A percentile compares a stretch with the other conserved stretches of the same genome.
Evolutionary conservation across 2,113 vertebrate species (phyloP).

Genomic region (Larimichthys polyactis): DNA sequence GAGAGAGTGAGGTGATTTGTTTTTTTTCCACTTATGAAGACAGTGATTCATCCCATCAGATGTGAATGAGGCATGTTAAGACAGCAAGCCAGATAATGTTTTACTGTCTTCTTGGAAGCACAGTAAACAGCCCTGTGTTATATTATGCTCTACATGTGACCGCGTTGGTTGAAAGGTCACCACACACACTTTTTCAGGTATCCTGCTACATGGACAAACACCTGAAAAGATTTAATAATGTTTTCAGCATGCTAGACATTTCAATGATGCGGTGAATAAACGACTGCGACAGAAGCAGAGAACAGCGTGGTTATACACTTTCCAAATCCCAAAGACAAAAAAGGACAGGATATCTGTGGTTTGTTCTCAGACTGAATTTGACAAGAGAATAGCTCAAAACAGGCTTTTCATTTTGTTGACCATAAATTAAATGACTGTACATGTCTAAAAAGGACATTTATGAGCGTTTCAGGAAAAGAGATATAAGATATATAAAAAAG

Average conservation of each 20-base stretch:
- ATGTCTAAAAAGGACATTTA: neutral
- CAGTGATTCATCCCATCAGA: neutral
- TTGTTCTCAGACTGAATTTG: neutral
- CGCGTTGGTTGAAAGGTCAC: neutral
- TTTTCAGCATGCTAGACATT: too few relatives aligned
- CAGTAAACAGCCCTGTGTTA: neutral
- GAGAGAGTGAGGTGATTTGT: too few relatives aligned
- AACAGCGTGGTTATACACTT: neutral
- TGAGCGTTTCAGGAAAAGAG: neutral
- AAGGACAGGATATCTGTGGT: neutral
- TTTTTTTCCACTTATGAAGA: too few relatives aligned
- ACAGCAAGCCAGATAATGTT: neutral
- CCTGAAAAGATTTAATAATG: too few relatives aligned
- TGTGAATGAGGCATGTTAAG: slow-evolving; percentile 1
- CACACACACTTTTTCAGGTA: neutral
- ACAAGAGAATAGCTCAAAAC: neutral
- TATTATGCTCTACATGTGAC: neutral
- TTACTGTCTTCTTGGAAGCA: neutral
- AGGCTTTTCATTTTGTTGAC: neutral
- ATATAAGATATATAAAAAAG: neutral
- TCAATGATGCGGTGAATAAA: neutral
- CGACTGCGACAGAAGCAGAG: neutral
- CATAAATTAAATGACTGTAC: neutral
- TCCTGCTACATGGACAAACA: too few relatives aligned
- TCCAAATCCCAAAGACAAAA: neutral